Base-by-base conservation (phyloP, 2,888 invertebrate species). In the Noctua janthina region DNA sequence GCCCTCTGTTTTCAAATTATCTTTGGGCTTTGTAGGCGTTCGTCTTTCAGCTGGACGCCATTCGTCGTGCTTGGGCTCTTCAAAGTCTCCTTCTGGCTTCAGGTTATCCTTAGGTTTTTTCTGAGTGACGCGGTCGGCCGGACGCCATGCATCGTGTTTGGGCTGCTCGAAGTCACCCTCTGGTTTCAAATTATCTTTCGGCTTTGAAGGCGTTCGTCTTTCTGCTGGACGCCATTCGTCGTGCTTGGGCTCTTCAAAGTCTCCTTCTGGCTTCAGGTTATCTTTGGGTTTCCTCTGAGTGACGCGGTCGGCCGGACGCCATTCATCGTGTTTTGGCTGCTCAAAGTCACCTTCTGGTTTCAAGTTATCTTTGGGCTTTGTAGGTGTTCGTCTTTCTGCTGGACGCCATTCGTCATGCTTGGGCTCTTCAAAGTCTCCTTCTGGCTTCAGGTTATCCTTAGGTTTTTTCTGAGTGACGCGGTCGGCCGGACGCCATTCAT, bases 21-120 rank as follows among this genome's bases (percentile, higher is more conserved):
- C 98, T 83, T 96, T 92, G 0, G 97, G 98, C 43, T 43, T 43
- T 43, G 43, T 43, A 43, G 43, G 43, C 85, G 54, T 97, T 98
- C 83, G 93, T 97, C 97, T 92, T 82, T 95, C 97, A 67, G 95
- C 97, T 0, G 97, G 97, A 49, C 89, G 89, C 96, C 96, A 97
- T 78, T 95, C 88, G 0, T 95, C 94, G 2, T 93, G 93, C 87
- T 92, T 91, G 0, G 91, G 92, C 10, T 73, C 75, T n/a, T 84
- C 71, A 92, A 91, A 91, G 89, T 96, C 90, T 79, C 97, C 97
- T 91, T 97, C 97, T 0, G 97, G 95, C 77, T 93, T 95, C 0
- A 98, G 89, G 86, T 98, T 98, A 80, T 96, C 98, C 1, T 96
- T 93, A 0, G 97, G 98, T 86, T 97, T 98, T 82, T 93, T 97